Base-by-base conservation (phyloP, 2,113 vertebrate genomes). In the Brachypteracias leptosomus region DNA sequence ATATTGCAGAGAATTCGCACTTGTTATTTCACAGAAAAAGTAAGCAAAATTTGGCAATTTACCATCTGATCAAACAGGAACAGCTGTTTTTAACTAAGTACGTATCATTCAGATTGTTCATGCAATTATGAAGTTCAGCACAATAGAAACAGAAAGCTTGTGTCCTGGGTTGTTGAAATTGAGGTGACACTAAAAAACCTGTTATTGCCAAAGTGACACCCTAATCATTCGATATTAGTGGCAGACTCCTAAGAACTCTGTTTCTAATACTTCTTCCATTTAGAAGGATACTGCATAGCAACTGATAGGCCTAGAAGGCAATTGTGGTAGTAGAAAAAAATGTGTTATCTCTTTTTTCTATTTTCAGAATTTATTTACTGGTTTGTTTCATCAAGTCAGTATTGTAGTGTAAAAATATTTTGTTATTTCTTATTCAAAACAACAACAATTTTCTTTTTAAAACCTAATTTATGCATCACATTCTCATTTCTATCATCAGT, bases 21-120 rank as follows among this genome's bases (percentile, higher is more conserved):
- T 38, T 72, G n/a, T 1, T 29, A 17, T 25, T 74, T 71, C 51
- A 46, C 0, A 0, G 20, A 66, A 70, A 63, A 14, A 20, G 0
- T 20, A 54, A 67, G 15, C 3, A 82, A 88, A 63, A 51, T 42
- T 15, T 59, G 14, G 2, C 10, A 68, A 38, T 70, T 91, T 76
- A 22, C 20, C 47, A 9, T 40, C 31, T 68, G 26, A 65, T 72
- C 16, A 82, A 58, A 76, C 19, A 52, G 7, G 6, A 72, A 25
- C 15, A 87, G 11, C 6, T 61, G 13, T 59, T 88, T 92, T 61
- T 61, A 73, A 35, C 10, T 28, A 44, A 38, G 35, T 42, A 33
- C 4, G 4, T 44, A 13, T 66, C 7, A 71, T 25, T 62, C 51
- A 74, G 24, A 21, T 55, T 58, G 14, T 13, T 24, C 16, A 51